Evolutionary conservation across 2,888 invertebrate species (phyloP).

Genomic region (Epiperipatus broadwayi): DNA sequence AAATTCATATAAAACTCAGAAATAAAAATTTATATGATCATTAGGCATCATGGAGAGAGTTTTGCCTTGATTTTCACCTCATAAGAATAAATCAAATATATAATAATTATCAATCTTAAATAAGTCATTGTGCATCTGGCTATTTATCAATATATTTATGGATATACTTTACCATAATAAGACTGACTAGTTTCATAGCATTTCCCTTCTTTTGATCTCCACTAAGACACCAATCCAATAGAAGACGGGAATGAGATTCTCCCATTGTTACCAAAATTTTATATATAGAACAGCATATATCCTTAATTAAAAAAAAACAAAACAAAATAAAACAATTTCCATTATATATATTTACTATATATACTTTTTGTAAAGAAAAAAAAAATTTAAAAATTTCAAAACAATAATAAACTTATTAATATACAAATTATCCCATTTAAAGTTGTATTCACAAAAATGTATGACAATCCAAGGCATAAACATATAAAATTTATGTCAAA

Average conservation of each 20-base stretch:
- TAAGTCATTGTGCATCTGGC: too few species aligned
- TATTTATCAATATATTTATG: too few species aligned
- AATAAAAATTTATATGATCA: too few species aligned
- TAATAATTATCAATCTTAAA: too few species aligned
- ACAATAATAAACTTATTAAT: not conserved
- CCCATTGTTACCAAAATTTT: constrained; percentile 37
- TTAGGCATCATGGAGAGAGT: too few species aligned
- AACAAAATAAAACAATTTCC: constrained; percentile 1
- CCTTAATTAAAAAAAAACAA: constrained; percentile 32
- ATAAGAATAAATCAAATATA: too few species aligned
- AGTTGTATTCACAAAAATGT: not conserved
- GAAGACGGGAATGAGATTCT: constrained; percentile 44
- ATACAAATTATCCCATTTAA: not conserved
- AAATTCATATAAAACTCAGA: too few species aligned
- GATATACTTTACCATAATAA: constrained; percentile 37
- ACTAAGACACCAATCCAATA: constrained; percentile 35
- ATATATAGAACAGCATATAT: constrained; percentile 31
- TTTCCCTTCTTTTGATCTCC: constrained; percentile 35
- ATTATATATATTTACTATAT: not conserved
- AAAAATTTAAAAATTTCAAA: not conserved
- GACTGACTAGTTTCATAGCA: constrained; percentile 43
- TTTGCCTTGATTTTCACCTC: too few species aligned
- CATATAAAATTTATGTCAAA: too few species aligned
- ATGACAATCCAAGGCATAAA: too few species aligned
- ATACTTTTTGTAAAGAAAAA: not conserved